Percentiles rank a stretch among this genome's conserved stretches.
These are phyloP conservation scores for Drosophila seclusa DNA, from an alignment of 2,888 invertebrate genomes.

Conservation along the genomic window DNA sequence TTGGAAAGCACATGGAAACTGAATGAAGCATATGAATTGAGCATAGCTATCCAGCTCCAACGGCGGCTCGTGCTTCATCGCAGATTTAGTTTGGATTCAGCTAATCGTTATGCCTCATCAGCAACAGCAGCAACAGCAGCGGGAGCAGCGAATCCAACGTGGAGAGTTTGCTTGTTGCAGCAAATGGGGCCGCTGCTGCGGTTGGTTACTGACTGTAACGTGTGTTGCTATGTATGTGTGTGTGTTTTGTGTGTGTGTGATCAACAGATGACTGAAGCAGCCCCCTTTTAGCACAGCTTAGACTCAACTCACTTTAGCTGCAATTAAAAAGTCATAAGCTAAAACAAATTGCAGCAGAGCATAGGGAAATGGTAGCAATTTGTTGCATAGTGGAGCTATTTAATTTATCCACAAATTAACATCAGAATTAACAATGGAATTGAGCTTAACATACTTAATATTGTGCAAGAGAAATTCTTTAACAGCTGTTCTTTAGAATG, in stretches of 20 bases:
- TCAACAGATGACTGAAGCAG: neutral
- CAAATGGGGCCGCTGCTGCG: constrained; percentile 32
- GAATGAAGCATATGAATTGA: constrained; percentile 13
- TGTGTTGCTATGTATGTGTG: constrained; percentile 19
- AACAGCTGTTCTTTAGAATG: no score
- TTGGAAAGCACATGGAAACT: constrained; percentile 57
- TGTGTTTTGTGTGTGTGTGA: constrained; percentile 5
- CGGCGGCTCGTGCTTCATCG: constrained; percentile 49
- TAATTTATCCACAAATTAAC: neutral
- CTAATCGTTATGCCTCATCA: constrained; percentile 63
- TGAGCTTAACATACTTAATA: neutral
- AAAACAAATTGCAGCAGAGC: constrained; percentile 45
- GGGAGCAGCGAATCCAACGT: neutral
- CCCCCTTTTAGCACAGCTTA: neutral
- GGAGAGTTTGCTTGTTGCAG: constrained; percentile 8
- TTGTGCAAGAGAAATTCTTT: neutral
- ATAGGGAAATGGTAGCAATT: neutral
- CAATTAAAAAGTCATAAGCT: constrained; percentile 53
- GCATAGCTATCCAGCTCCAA: constrained; percentile 11
- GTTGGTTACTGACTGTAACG: constrained; percentile 3
- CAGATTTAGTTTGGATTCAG: constrained; percentile 52
- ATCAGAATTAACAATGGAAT: neutral
- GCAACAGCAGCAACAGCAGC: constrained; percentile 24
- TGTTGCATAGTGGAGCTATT: neutral
- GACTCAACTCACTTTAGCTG: constrained; percentile 18